These are phyloP conservation scores for Clitarchus hookeri DNA, from an alignment of 2,888 invertebrate species.

Conservation along the genomic window DNA sequence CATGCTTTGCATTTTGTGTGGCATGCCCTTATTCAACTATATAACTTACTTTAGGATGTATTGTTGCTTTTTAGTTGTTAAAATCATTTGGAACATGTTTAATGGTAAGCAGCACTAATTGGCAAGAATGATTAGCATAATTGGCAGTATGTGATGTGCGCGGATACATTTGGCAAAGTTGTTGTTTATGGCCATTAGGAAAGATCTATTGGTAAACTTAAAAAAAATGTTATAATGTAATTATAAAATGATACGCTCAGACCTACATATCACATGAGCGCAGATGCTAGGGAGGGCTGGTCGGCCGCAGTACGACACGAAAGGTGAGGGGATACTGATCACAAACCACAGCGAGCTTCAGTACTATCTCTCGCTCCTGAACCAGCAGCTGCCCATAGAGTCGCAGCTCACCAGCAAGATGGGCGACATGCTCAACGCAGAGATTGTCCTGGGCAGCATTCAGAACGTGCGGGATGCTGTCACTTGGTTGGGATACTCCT, in stretches of 20 bases:
- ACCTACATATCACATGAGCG: not conserved
- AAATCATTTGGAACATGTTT: too few relatives aligned
- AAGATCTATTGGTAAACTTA: not conserved
- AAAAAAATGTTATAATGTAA: conserved; percentile 17
- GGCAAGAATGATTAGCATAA: too few relatives aligned
- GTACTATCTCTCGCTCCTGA: conserved; percentile 95
- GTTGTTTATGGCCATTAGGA: not conserved
- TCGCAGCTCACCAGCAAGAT: conserved; percentile 92
- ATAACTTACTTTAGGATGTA: too few relatives aligned
- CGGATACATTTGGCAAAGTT: too few relatives aligned
- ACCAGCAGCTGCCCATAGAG: conserved; percentile 98
- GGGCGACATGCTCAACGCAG: conserved; percentile 97
- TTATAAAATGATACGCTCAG: not conserved
- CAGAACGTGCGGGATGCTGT: conserved; percentile 89
- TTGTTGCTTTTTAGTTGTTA: too few relatives aligned
- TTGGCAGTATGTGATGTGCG: too few relatives aligned
- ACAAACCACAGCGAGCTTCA: conserved; percentile 99
- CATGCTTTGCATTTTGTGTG: too few relatives aligned
- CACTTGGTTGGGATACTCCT: conserved; percentile 95
- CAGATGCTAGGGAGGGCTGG: conserved; percentile 97
- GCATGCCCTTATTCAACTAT: too few relatives aligned
- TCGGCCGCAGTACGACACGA: conserved; percentile 96
- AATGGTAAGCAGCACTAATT: too few relatives aligned
- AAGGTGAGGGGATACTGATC: conserved; percentile 95
- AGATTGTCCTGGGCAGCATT: conserved; percentile 94